Conservation (phyloP, 2,797 vertebrate species). For the Catostomus latipinnis region DNA sequence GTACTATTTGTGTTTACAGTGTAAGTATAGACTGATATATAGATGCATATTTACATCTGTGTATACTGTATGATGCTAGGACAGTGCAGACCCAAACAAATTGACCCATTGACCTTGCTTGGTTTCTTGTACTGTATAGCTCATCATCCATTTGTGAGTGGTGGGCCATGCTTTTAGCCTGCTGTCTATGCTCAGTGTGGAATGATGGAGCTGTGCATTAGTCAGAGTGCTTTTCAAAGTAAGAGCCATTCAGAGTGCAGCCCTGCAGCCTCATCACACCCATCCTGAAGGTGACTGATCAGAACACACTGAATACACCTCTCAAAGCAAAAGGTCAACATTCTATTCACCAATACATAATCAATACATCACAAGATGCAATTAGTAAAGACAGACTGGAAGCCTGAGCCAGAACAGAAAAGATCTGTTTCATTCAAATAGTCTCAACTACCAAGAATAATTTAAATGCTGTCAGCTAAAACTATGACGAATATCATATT, state of each 20-base stretch:
- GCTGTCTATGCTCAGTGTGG: slow-evolving; percentile 43
- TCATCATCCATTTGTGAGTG: slow-evolving; percentile 55
- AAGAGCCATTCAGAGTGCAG: slow-evolving; percentile 50
- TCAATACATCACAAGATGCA: slow-evolving; percentile 28
- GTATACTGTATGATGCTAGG: not conserved
- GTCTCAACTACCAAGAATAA: not conserved
- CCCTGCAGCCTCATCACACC: slow-evolving; percentile 36
- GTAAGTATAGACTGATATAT: not conserved
- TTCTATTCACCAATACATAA: slow-evolving; percentile 28
- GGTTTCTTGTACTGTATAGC: slow-evolving; percentile 34
- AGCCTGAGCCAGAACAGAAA: not conserved
- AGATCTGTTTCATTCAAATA: slow-evolving; percentile 3
- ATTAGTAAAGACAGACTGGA: slow-evolving; percentile 33
- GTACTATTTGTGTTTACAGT: not conserved
- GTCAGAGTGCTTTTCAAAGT: slow-evolving; percentile 63
- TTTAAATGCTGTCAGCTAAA: slow-evolving; percentile 30
- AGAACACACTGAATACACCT: slow-evolving; percentile 40
- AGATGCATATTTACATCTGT: slow-evolving; percentile 31
- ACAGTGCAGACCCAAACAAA: slow-evolving; percentile 33
- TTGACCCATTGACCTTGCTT: slow-evolving; percentile 52
- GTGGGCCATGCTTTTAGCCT: slow-evolving; percentile 57
- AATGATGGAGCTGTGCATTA: slow-evolving; percentile 61
- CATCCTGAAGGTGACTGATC: slow-evolving; percentile 57
- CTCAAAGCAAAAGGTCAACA: slow-evolving; percentile 45
- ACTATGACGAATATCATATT: not conserved